Percentiles rank a stretch among this genome's conserved stretches.
Conservation (phyloP, 2,113 vertebrate genomes). For the Pollimyrus isidori region DNA sequence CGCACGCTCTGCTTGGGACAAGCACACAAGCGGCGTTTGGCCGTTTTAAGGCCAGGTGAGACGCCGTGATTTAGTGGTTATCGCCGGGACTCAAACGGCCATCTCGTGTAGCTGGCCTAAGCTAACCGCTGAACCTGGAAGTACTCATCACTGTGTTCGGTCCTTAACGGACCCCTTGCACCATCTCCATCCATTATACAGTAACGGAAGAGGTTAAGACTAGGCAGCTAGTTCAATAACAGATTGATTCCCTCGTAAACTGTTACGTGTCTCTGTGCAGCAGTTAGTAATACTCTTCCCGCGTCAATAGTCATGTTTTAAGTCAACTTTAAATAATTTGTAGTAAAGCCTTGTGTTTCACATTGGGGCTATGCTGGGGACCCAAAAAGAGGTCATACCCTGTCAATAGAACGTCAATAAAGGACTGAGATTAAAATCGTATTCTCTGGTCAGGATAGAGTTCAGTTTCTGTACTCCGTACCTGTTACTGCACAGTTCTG, state of each 20-base stretch:
- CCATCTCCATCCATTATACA: not conserved
- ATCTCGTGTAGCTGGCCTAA: not conserved
- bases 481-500: not conserved
- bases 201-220: not conserved
- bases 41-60: not conserved
- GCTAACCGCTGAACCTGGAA: not conserved
- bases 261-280: not conserved
- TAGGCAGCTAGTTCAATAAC: not conserved
- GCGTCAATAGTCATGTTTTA: not conserved
- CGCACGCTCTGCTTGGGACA: not conserved
- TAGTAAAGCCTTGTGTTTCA: not conserved
- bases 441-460: not conserved
- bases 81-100: not conserved
- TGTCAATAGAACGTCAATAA: not conserved
- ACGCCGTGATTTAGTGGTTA: not conserved
- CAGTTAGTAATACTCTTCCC: not conserved
- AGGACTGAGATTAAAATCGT: not conserved
- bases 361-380: not conserved
- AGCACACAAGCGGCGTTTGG: not conserved
- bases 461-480: not conserved
- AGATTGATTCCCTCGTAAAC: not conserved
- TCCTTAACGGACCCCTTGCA: not conserved
- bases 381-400: not conserved
- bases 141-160: not conserved
- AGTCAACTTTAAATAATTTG: not conserved